These are phyloP conservation scores for Paramormyrops hopkinsi DNA, from an alignment of 2,797 vertebrate genomes.

Conservation along the genomic window DNA sequence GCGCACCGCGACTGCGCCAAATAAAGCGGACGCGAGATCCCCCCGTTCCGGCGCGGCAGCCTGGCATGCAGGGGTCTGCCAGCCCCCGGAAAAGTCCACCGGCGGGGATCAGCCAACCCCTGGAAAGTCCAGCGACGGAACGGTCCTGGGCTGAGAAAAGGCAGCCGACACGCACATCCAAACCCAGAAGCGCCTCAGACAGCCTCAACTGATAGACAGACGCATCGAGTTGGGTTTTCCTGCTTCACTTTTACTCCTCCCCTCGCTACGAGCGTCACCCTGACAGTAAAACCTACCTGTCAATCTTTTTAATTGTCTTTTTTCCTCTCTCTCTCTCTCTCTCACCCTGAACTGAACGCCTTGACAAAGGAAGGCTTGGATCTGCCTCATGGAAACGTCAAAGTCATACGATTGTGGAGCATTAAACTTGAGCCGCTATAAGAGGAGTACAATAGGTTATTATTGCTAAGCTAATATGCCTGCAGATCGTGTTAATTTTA, in stretches of 20 bases:
- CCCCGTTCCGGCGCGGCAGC: conserved; percentile 71
- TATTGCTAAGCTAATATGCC: not conserved
- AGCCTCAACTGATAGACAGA: conserved; percentile 99
- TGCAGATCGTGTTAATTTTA: conserved; percentile 3
- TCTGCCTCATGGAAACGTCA: conserved; percentile 37
- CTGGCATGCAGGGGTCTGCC: conserved; percentile 57
- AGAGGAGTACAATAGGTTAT: not conserved
- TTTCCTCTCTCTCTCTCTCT: conserved; percentile 52
- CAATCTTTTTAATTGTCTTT: conserved; percentile 99
- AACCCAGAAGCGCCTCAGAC: conserved; percentile 88
- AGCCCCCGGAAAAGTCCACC: conserved; percentile 66
- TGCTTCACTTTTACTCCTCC: conserved; percentile 89
- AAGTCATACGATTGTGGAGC: not conserved
- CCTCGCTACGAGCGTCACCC: conserved; percentile 91
- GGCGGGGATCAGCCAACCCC: conserved; percentile 69
- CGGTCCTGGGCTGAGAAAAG: conserved; percentile 45
- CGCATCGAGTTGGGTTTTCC: conserved; percentile 95
- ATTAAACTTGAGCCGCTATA: conserved; percentile 12
- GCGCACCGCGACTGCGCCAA: conserved; percentile 46
- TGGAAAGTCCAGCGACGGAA: conserved; percentile 66
- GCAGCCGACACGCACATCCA: conserved; percentile 77
- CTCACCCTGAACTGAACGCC: conserved; percentile 59
- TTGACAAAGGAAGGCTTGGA: conserved; percentile 67
- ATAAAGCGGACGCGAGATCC: conserved; percentile 55
- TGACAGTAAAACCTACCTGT: conserved; percentile 97